A percentile compares a stretch with the other conserved stretches of the same genome.
These are phyloP conservation scores for Todiramphus saurophagus DNA, from an alignment of 2,113 vertebrate genomes.

Conservation along the genomic window DNA sequence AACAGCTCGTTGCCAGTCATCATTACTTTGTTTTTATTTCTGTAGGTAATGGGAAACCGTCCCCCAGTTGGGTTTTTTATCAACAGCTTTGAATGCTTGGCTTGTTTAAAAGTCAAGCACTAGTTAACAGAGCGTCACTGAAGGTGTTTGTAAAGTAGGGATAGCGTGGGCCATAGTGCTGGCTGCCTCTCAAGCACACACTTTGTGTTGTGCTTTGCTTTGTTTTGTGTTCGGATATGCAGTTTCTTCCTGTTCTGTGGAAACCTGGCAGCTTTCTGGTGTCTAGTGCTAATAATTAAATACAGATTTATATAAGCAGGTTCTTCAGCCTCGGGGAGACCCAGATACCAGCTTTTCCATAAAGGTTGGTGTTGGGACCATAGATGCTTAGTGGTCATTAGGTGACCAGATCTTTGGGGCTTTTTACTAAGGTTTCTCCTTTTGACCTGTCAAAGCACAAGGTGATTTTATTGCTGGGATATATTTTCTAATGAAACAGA, in stretches of 20 bases:
- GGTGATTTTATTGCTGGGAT: background rate
- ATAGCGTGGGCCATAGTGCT: rapidly evolving
- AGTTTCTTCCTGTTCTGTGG: background rate
- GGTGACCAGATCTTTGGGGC: background rate
- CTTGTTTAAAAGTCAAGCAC: background rate
- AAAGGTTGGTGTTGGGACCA: background rate
- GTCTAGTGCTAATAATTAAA: background rate
- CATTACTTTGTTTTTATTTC: background rate
- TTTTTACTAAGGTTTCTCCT: background rate
- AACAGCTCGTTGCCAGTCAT: background rate
- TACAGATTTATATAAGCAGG: background rate
- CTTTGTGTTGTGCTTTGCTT: background rate
- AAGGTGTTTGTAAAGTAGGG: background rate
- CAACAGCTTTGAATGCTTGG: background rate
- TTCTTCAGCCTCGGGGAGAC: background rate
- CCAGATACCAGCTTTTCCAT: background rate
- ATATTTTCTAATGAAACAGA: constrained; percentile 14
- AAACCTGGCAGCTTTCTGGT: background rate
- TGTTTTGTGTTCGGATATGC: background rate
- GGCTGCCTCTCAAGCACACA: background rate
- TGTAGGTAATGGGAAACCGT: background rate
- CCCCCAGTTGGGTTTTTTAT: background rate
- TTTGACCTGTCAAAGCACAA: background rate
- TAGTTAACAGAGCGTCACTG: background rate
- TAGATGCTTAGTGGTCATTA: background rate